Base-by-base conservation (phyloP, 2,113 vertebrate genomes). In the Istiophorus platypterus region DNA sequence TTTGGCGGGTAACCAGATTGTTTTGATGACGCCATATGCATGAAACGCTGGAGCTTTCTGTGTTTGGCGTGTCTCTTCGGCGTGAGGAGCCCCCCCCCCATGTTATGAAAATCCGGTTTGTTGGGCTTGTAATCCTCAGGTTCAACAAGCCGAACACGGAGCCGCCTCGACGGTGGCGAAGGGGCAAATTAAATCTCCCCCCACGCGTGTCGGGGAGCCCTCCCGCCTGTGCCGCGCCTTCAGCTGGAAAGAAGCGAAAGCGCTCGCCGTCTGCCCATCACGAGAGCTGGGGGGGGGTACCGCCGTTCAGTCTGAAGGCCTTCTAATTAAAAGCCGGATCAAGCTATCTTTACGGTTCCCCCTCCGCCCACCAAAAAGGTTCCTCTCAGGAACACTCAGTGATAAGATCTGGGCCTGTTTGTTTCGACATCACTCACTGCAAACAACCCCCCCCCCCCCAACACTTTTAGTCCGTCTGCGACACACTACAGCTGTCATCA, bases 371-470 rank as follows among this genome's bases (percentile, higher is more conserved):
- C 87, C n/a, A n/a, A 56, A 79, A 72, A 57, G 82, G 61, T 54
- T 85, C 80, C 81, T 82, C 84, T 71, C 54, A 45, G 90, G 81
- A 88, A 76, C 71, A 52, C 1, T 20, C n/a, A n/a, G 31, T 81
- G 91, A 91, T 89, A 92, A 88, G 92, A 93, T 92, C 90, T 90
- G 78, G 24, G 82, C 89, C 90, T 82, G 88, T 89, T 90, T 86
- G 89, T 92, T 82, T 85, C 80, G 61, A 87, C 85, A 91, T 92
- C 88, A 80, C 85, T 93, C 90, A 90, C 31, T 41, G 87, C 88
- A 92, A 88, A 92, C 90, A 86, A 90, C 89, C 84, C 88, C 86
- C 82, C 78, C 85, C 49, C n/a, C n/a, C n/a, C n/a, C n/a, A n/a
- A n/a, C n/a, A n/a, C n/a, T n/a, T n/a, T n/a, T n/a, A n/a, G 45